These are phyloP conservation scores for Ochotona princeps DNA, from an alignment of 2,113 vertebrate genomes.

Conservation along the genomic window DNA sequence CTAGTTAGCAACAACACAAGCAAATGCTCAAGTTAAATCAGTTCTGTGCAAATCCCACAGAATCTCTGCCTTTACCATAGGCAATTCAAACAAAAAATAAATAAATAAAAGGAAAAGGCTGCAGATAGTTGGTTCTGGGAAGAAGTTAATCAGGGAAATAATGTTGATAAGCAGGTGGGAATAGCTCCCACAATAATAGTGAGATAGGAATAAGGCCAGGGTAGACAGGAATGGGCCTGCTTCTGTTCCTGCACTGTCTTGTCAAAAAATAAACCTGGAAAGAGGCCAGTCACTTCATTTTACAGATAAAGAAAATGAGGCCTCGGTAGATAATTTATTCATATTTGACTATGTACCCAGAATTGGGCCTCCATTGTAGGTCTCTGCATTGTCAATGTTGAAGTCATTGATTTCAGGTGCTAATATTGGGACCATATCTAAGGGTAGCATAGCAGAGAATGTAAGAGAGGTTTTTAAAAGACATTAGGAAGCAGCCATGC, in stretches of 20 bases:
- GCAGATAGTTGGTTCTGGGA: neutral
- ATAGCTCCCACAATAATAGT: neutral
- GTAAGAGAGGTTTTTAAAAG: neutral
- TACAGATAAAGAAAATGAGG: neutral
- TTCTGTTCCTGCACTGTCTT: neutral
- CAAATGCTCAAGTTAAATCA: neutral
- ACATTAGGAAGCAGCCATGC: neutral
- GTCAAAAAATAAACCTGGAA: neutral
- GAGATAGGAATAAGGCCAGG: neutral
- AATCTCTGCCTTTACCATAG: neutral
- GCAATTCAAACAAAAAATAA: neutral
- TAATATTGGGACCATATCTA: neutral
- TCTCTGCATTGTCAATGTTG: neutral
- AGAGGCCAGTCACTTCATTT: neutral
- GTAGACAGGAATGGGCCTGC: neutral
- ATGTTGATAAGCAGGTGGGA: neutral
- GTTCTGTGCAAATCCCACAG: neutral
- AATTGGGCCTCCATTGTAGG: neutral
- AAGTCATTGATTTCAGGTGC: neutral
- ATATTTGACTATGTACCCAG: neutral
- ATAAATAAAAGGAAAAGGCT: neutral
- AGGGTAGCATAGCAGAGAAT: neutral
- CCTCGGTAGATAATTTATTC: neutral
- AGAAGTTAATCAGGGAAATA: neutral
- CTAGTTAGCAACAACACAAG: neutral